These are phyloP conservation scores for Pseudobourletiella spinata DNA, from an alignment of 1,140 invertebrate genomes.

Conservation along the genomic window DNA sequence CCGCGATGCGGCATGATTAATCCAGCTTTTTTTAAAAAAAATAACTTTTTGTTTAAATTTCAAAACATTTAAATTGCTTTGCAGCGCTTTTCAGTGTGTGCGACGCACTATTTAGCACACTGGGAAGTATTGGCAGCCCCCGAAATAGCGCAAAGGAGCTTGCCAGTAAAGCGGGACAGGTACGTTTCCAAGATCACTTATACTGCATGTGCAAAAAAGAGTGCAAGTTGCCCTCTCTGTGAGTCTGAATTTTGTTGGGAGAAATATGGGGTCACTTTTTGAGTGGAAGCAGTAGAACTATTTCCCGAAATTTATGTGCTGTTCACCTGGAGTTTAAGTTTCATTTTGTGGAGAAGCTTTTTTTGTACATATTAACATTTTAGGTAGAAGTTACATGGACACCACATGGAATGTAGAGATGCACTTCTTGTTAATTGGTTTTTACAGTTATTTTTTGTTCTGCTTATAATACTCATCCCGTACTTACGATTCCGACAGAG, in stretches of 20 bases:
- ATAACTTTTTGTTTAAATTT: too few species aligned
- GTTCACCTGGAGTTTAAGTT: too few species aligned
- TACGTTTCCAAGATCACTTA: neutral
- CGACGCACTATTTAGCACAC: conserved; percentile 18
- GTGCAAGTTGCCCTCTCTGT: neutral
- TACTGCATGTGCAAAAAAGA: neutral
- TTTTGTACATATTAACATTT: too few species aligned
- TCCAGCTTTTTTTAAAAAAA: neutral
- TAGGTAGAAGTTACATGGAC: too few species aligned
- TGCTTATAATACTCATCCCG: too few species aligned
- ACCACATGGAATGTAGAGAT: too few species aligned
- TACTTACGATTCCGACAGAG: too few species aligned
- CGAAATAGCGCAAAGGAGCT: conserved; percentile 1
- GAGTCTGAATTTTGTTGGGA: neutral
- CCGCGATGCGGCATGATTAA: neutral
- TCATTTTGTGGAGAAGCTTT: too few species aligned
- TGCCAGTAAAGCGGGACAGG: neutral
- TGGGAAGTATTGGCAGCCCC: conserved; percentile 23
- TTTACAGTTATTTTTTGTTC: too few species aligned
- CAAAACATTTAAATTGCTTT: conserved; percentile 18
- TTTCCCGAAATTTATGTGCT: neutral
- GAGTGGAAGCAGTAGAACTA: neutral
- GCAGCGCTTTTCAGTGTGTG: conserved; percentile 29
- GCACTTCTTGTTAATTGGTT: too few species aligned
- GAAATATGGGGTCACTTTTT: neutral